Evolutionary conservation across 2,797 vertebrate genomes (phyloP).

Genomic region (Diceros bicornis): DNA sequence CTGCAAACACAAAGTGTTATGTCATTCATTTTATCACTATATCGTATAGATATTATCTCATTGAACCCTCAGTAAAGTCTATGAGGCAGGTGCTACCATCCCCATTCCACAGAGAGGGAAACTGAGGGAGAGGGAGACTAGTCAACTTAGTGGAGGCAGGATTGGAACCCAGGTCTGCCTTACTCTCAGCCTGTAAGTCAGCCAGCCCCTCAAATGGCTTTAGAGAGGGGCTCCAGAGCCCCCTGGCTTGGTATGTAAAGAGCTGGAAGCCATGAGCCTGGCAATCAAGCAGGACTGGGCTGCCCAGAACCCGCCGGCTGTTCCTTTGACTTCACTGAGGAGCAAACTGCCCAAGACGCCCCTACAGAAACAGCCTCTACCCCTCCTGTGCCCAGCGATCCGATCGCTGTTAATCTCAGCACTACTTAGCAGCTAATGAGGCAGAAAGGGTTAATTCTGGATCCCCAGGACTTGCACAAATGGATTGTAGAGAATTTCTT

Average conservation of each 20-base stretch:
- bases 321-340: background rate
- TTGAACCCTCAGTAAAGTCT: background rate
- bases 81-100: background rate
- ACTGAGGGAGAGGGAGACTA: background rate
- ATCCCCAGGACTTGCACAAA: background rate
- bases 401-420: background rate
- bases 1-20: background rate
- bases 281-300: background rate
- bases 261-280: background rate
- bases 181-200: background rate
- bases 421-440: slow-evolving; percentile 63
- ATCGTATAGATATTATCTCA: background rate
- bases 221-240: background rate
- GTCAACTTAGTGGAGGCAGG: background rate
- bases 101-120: background rate
- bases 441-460: slow-evolving; percentile 74
- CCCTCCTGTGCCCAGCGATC: background rate
- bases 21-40: background rate
- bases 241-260: background rate
- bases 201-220: background rate
- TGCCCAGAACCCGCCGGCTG: background rate
- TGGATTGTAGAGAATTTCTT: background rate
- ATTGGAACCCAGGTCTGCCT: background rate
- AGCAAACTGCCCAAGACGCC: background rate
- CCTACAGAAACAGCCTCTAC: background rate